These are phyloP conservation scores for Sitta carolinensis DNA, from an alignment of 2,797 vertebrate genomes.

Conservation along the genomic window DNA sequence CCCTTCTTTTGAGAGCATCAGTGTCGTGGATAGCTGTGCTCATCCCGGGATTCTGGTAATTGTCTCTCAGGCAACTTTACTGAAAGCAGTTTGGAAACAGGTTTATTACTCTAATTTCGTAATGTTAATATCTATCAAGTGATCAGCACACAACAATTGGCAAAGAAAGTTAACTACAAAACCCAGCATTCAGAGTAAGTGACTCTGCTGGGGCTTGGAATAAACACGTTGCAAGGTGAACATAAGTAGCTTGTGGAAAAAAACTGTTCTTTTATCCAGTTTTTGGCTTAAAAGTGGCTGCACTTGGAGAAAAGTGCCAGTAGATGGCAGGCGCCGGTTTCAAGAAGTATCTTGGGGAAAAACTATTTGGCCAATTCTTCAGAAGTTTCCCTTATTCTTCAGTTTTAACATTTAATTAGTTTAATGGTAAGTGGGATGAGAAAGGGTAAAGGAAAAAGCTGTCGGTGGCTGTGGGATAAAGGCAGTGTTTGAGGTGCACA, in stretches of 20 bases:
- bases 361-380: not conserved
- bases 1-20: not conserved
- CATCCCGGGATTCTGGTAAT: not conserved
- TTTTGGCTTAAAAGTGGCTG: not conserved
- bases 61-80: not conserved
- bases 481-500: not conserved
- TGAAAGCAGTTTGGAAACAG: not conserved
- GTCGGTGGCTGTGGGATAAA: not conserved
- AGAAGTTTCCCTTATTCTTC: not conserved
- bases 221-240: not conserved
- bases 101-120: not conserved
- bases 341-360: not conserved
- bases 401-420: not conserved
- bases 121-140: not conserved
- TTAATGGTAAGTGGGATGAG: not conserved
- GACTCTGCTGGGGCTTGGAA: not conserved
- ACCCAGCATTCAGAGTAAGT: not conserved
- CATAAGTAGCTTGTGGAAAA: accelerated
- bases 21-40: not conserved
- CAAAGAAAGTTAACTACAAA: not conserved
- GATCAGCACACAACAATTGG: accelerated
- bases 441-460: not conserved
- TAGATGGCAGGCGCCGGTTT: constrained; percentile 47
- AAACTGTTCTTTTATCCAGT: not conserved
- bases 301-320: constrained; percentile 6